These are phyloP conservation scores for Morinoia aosen DNA, from an alignment of 2,888 invertebrate species.

Conservation along the genomic window DNA sequence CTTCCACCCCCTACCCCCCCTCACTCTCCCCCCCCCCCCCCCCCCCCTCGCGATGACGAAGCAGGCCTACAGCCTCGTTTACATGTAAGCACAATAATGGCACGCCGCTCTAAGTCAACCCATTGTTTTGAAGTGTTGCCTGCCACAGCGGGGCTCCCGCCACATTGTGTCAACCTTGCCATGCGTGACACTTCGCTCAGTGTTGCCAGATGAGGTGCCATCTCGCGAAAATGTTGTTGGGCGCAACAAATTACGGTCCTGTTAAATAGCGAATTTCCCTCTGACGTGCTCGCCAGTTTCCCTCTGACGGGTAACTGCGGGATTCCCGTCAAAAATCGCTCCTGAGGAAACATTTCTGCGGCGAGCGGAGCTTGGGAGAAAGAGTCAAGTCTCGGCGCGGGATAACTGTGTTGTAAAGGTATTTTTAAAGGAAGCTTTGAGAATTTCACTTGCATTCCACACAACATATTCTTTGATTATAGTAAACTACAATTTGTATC, in stretches of 20 bases:
- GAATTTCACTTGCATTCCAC: too few species aligned
- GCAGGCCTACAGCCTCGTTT: not conserved
- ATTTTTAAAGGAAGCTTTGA: too few species aligned
- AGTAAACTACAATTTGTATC: too few species aligned
- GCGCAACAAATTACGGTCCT: not conserved
- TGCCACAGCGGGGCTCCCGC: not conserved
- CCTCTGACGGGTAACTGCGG: not conserved
- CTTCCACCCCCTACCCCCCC: not conserved
- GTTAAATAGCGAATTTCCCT: not conserved
- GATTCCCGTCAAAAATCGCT: too few species aligned
- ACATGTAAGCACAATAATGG: not conserved
- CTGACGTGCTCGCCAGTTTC: not conserved
- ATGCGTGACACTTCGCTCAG: not conserved
- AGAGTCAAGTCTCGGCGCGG: too few species aligned
- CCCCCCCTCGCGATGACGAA: not conserved
- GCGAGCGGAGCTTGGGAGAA: too few species aligned
- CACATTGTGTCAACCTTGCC: not conserved
- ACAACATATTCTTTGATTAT: too few species aligned
- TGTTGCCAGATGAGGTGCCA: conserved; percentile 12
- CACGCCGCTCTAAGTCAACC: not conserved
- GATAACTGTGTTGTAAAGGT: too few species aligned
- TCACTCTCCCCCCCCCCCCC: not conserved
- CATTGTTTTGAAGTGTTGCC: conserved; percentile 4
- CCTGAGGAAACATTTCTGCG: too few species aligned
- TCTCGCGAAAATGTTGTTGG: not conserved